A percentile compares a stretch with the other conserved stretches of the same genome.
These are phyloP conservation scores for Indicator maculatus DNA, from an alignment of 2,113 vertebrate species.

Conservation along the genomic window DNA sequence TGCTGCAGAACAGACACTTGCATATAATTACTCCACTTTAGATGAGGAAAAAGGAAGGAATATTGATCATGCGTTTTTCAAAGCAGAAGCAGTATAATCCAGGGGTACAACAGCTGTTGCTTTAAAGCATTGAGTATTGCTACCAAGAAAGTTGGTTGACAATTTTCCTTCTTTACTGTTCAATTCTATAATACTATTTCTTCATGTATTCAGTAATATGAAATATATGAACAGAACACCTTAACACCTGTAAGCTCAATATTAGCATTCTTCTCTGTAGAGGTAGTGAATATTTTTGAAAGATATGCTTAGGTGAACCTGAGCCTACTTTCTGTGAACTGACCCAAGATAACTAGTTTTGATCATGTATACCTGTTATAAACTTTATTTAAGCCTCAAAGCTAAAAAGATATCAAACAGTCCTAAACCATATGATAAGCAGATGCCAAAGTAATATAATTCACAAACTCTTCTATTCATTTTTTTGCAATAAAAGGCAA, in stretches of 20 bases:
- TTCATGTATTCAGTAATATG: not conserved
- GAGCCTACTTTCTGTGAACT: not conserved
- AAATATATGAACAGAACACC: not conserved
- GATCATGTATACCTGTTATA: not conserved
- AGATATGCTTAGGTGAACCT: not conserved
- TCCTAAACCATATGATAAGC: slow-evolving; percentile 18
- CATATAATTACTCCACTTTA: not conserved
- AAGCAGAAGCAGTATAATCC: not conserved
- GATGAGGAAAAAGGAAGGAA: not conserved
- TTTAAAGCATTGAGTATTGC: not conserved
- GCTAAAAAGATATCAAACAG: not conserved
- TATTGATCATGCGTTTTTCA: not conserved
- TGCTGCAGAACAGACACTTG: not conserved
- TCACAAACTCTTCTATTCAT: slow-evolving; percentile 34
- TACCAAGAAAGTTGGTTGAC: not conserved
- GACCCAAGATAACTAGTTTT: not conserved
- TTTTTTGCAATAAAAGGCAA: slow-evolving; percentile 48
- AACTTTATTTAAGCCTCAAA: not conserved
- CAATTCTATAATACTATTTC: not conserved
- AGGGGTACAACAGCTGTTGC: not conserved
- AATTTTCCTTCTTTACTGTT: not conserved
- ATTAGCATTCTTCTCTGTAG: not conserved
- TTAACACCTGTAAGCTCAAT: not conserved
- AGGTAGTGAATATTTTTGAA: not conserved
- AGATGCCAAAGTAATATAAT: slow-evolving; percentile 26